Base-by-base conservation (phyloP, 2,888 invertebrate genomes). In the Trilocha varians region DNA sequence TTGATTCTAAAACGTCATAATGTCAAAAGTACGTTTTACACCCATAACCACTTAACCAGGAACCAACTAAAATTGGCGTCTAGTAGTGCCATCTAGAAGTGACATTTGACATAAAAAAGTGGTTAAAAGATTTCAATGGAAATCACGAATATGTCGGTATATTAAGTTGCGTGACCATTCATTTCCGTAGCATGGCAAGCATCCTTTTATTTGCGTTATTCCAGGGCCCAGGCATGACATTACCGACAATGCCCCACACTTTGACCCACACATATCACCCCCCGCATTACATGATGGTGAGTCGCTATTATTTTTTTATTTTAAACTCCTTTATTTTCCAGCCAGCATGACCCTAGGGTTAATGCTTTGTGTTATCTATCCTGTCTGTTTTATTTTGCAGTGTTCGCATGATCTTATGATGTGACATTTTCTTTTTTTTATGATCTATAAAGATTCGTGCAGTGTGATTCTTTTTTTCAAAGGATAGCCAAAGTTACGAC, bases 221-320 rank as follows among this genome's bases (percentile, higher is more conserved):
- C 56, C 86, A 86, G 87, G 87, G 85, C 61, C 83, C 78, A 63
- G 87, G 86, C 80, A 85, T 87, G 84, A 72, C 67, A 59, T 71
- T 86, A 63, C 79, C 79, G 68, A 70, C 83, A 72, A 79, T 84
- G 82, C 75, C 84, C 63, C 84, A 85, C 70, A 84, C 85, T 72
- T 72, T 83, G 79, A 79, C 84, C 68, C 85, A 86, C 73, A 74
- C 85, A 82, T 85, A 79, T 71, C 86, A 86, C 61, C 77, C 85
- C 75, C 84, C 86, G 73, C 86, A 86, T 84, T 86, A 70, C 79
- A 75, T 83, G 65, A 70, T 86, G 87, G 87, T 87, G 83, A 87
- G 87, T 86, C 54, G 43, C 44, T 50, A 50, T 49, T 44, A 5
- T 18, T 18, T 25, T 0, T 25, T 25, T 25, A 9, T 1, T 25